Evolutionary conservation across 2,113 vertebrate species (phyloP).

Genomic region (Puntigrus tetrazona): DNA sequence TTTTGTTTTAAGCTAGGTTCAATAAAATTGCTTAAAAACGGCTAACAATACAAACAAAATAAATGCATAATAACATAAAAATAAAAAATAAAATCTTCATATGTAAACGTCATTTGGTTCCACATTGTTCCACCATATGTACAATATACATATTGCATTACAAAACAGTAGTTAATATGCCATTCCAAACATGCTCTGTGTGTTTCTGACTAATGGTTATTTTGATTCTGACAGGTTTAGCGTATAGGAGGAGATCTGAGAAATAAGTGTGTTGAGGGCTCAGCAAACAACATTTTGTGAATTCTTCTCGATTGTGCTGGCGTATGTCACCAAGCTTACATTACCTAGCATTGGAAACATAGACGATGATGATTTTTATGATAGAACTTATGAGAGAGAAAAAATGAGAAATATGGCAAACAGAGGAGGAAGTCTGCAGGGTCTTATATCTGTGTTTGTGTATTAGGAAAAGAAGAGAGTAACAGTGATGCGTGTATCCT

Average conservation of each 20-base stretch:
- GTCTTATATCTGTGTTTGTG: neutral
- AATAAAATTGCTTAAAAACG: too few species aligned
- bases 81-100: too few species aligned
- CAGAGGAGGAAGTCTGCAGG: neutral
- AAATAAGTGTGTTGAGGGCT: neutral
- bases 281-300: neutral
- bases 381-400: neutral
- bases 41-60: too few species aligned
- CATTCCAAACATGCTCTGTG: neutral
- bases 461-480: neutral
- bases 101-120: neutral
- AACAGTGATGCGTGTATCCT: slow-evolving; percentile 42
- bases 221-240: neutral
- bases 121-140: neutral
- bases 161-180: neutral
- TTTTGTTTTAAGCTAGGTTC: too few species aligned
- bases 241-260: neutral
- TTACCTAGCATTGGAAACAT: neutral
- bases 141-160: neutral
- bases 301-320: neutral
- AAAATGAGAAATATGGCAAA: neutral
- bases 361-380: neutral
- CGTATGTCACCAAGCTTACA: neutral
- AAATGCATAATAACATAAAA: too few species aligned
- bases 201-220: slow-evolving; percentile 7